Evolutionary conservation across 2,797 vertebrate genomes (phyloP).

Genomic region (Acridotheres tristis): DNA sequence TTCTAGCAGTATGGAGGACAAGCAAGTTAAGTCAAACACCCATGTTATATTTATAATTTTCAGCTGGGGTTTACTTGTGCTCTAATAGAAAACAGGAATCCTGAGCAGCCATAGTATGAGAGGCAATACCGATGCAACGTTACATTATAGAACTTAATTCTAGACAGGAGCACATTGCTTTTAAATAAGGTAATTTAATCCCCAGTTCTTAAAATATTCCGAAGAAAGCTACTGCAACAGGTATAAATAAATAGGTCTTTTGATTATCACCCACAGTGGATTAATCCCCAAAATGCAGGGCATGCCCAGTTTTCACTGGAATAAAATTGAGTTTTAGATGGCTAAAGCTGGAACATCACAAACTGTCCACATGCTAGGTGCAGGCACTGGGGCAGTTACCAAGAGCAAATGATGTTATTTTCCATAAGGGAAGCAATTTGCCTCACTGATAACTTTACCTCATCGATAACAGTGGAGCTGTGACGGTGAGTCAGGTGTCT

Average conservation of each 20-base stretch:
- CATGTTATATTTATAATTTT: background rate
- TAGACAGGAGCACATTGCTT: background rate
- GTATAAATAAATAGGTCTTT: background rate
- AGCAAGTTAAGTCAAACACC: background rate
- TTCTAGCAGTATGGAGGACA: background rate
- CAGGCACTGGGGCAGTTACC: background rate
- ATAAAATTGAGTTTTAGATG: background rate
- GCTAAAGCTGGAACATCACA: background rate
- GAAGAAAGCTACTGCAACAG: background rate
- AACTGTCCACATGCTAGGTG: background rate
- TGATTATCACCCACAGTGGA: background rate
- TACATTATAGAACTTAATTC: background rate
- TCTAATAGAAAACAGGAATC: background rate
- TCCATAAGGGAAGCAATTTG: rapidly evolving
- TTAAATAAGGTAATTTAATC: background rate
- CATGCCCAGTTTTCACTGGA: background rate
- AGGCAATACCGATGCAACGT: background rate
- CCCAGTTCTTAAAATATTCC: background rate
- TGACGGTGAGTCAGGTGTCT: background rate
- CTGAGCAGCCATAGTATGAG: background rate
- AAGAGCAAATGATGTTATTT: background rate
- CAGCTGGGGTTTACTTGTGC: background rate
- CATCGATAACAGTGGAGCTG: background rate
- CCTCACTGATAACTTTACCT: background rate
- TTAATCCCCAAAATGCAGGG: background rate